Evolutionary conservation across 30 jellyfish, hydroid and myxozoan genomes (phyloP).

Genomic region (Morbakka virulenta): DNA sequence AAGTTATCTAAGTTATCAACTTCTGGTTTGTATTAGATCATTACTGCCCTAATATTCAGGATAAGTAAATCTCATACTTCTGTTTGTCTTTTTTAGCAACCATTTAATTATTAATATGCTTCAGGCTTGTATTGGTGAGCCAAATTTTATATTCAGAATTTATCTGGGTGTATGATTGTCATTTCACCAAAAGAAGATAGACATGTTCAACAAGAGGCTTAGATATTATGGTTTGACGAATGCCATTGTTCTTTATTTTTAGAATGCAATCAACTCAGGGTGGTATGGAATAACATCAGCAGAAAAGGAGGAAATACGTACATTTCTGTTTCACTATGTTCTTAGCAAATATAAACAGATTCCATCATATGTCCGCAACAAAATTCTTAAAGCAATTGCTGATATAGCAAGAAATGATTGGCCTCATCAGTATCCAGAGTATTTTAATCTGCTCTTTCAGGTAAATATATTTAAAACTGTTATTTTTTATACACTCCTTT

Average conservation of each 20-base stretch:
- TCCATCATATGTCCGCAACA: constrained; percentile 73
- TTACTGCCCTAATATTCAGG: too few relatives aligned
- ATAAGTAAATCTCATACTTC: too few relatives aligned
- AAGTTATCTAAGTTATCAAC: too few relatives aligned
- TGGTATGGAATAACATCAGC: constrained; percentile 88
- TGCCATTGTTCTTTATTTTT: background rate
- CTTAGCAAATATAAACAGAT: constrained; percentile 21
- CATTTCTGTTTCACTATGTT: constrained; percentile 56
- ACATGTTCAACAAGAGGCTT: too few relatives aligned
- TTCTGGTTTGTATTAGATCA: too few relatives aligned
- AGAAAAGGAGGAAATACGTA: constrained; percentile 73
- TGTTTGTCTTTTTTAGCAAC: too few relatives aligned
- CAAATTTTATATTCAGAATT: too few relatives aligned
- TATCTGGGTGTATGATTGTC: too few relatives aligned
- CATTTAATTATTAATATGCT: too few relatives aligned
- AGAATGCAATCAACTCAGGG: constrained; percentile 75
- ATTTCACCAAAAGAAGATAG: too few relatives aligned
- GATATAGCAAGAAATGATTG: constrained; percentile 85
- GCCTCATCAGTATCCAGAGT: constrained; percentile 90
- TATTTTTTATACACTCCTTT: background rate
- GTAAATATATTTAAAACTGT: constrained; percentile 1
- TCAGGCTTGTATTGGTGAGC: too few relatives aligned
- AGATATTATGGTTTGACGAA: too few relatives aligned
- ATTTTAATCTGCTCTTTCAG: constrained; percentile 61
- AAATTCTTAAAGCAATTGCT: constrained; percentile 73